Evolutionary conservation across 2,888 invertebrate genomes (phyloP).

Genomic region (Lamellibrachia columna): DNA sequence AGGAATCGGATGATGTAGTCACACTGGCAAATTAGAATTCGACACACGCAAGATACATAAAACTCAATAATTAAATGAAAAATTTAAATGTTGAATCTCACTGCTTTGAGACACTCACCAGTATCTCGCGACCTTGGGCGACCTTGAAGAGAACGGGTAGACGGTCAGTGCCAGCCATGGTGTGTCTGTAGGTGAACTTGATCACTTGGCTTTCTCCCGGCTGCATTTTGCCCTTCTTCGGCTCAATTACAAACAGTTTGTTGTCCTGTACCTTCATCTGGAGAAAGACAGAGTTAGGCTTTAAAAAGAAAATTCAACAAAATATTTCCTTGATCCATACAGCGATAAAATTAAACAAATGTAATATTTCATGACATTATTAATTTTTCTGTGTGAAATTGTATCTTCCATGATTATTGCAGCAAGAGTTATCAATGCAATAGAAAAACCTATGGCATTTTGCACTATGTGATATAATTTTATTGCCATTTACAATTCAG

Average conservation of each 20-base stretch:
- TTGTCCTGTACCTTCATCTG: constrained; percentile 66
- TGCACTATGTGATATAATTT: no score
- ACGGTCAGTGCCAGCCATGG: constrained; percentile 62
- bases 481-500: no score
- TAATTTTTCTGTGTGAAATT: no score
- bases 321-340: background rate
- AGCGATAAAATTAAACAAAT: no score
- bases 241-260: constrained; percentile 61
- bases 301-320: background rate
- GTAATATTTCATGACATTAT: no score
- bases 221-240: constrained; percentile 56
- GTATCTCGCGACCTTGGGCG: constrained; percentile 61
- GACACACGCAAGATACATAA: background rate
- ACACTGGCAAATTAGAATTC: background rate
- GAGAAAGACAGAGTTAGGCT: constrained; percentile 17
- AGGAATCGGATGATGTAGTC: background rate
- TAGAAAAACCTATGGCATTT: no score
- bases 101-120: constrained; percentile 50
- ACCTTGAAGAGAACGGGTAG: constrained; percentile 64
- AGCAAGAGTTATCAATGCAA: no score
- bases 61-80: background rate
- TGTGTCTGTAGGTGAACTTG: constrained; percentile 61
- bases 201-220: constrained; percentile 60
- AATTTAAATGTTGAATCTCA: background rate
- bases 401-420: no score